Conservation (phyloP, 2,113 vertebrate genomes). For the Columba livia region DNA sequence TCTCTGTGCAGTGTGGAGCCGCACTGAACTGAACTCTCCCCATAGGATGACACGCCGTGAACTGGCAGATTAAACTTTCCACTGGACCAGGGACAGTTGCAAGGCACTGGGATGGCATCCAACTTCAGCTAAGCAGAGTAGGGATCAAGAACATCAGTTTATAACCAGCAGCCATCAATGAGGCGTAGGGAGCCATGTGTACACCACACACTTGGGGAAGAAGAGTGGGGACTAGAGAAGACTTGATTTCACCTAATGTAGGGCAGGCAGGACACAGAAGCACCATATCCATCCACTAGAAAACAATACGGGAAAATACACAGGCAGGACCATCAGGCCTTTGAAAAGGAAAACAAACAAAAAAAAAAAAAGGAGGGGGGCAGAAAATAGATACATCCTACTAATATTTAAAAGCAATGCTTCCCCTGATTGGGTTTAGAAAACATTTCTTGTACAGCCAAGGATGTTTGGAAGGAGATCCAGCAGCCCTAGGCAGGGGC, state of each 20-base stretch:
- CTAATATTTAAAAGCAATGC: not conserved
- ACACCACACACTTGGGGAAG: constrained; percentile 22
- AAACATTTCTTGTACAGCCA: not conserved
- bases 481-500: not conserved
- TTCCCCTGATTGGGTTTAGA: not conserved
- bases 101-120: constrained; percentile 62
- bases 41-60: not conserved
- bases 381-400: not conserved
- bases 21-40: constrained; percentile 50
- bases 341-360: not conserved
- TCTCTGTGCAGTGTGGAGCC: constrained; percentile 42
- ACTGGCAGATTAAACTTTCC: constrained; percentile 67
- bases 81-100: constrained; percentile 65
- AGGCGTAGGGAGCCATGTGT: constrained; percentile 50
- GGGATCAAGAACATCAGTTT: constrained; percentile 56
- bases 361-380: not conserved
- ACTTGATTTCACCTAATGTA: constrained; percentile 23
- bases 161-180: constrained; percentile 58
- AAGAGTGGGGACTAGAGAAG: not conserved
- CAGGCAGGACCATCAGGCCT: not conserved
- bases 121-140: constrained; percentile 40
- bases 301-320: not conserved
- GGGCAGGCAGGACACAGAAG: constrained; percentile 20
- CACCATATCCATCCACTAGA: not conserved
- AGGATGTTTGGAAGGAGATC: not conserved